Base-by-base conservation (phyloP, 2,797 vertebrate genomes). In the Bryconaethiops microstoma region DNA sequence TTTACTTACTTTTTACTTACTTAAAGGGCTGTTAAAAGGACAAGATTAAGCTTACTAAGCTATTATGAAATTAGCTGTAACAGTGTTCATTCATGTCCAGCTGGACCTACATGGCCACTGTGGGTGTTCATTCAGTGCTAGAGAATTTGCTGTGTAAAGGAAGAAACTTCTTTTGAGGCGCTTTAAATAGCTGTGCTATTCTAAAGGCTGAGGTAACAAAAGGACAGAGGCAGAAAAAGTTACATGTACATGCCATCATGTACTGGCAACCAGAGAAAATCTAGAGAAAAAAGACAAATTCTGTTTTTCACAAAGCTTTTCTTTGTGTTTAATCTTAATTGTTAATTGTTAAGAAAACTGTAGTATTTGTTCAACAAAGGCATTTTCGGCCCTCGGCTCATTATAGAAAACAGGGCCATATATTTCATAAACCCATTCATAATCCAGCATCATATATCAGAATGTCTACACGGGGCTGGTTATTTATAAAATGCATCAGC, bases 371-470 rank as follows among this genome's bases (percentile, higher is more conserved):
- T 59, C 10, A 57, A 29, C 67, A 42, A 59, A 70, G 45, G 5
- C 25, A 74, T 62, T 19, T 48, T 16, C 42, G 8, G 45, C 69
- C 67, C 29, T 72, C 71, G 17, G 29, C 4, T 63, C 7, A 77
- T 54, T 63, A 65, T 21, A 14, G 19, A 23, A 71, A 65, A 23
- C 35, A 42, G n/a, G 35, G 68, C 57, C 50, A 68, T 10, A 7
- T 21, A 60, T 77, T 21, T 59, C 65, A 64, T 55, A 12, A 50
- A 76, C 62, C 77, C 50, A 62, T 82, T 82, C 45, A 82, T 75
- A 77, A 76, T 55, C 7, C 8, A 35, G 63, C 12, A 59, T 50
- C 23, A 65, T 74, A 65, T 42, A 72, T 50, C 23, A 55, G 50
- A 59, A 64, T 57, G 57, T 76, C 64, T 75, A 65, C 50, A 0